A percentile compares a stretch with the other conserved stretches of the same genome.
Evolutionary conservation across 2,797 vertebrate genomes (phyloP).

Genomic region (Thalassophryne amazonica): DNA sequence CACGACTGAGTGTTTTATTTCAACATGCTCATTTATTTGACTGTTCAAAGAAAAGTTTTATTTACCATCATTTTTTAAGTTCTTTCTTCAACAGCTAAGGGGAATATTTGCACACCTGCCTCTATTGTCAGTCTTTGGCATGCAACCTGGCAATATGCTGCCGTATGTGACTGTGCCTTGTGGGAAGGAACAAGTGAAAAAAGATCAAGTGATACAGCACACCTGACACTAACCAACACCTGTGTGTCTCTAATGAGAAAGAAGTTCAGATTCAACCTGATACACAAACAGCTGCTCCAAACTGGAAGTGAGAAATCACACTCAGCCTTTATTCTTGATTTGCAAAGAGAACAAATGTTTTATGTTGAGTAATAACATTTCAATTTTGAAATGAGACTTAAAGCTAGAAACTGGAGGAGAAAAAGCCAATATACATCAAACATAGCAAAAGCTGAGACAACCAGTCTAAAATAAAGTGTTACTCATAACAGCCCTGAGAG

Average conservation of each 20-base stretch:
- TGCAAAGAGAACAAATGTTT: slow-evolving; percentile 5
- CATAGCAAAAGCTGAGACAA: slow-evolving; percentile 15
- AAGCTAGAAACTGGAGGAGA: slow-evolving; percentile 5
- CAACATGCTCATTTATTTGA: slow-evolving; percentile 53
- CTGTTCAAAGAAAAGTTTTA: slow-evolving; percentile 71
- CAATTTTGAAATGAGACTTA: neutral
- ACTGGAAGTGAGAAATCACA: slow-evolving; percentile 10
- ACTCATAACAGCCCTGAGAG: slow-evolving; percentile 14
- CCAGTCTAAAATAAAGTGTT: slow-evolving; percentile 12
- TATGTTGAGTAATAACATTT: neutral
- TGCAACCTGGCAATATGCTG: slow-evolving; percentile 70
- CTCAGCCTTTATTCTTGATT: neutral
- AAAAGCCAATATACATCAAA: slow-evolving; percentile 5
- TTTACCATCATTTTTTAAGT: slow-evolving; percentile 72
- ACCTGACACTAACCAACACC: slow-evolving; percentile 55
- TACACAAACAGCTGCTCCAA: slow-evolving; percentile 13
- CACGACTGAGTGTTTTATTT: slow-evolving; percentile 14
- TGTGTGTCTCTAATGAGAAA: slow-evolving; percentile 39
- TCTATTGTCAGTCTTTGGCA: slow-evolving; percentile 72
- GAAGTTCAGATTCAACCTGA: slow-evolving; percentile 27
- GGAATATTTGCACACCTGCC: slow-evolving; percentile 83
- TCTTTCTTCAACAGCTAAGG: slow-evolving; percentile 68
- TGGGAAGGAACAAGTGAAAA: slow-evolving; percentile 27
- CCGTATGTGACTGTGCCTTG: slow-evolving; percentile 73
- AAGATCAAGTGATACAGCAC: slow-evolving; percentile 42